These are phyloP conservation scores for Allygus modestus DNA, from an alignment of 2,888 invertebrate species.

Conservation along the genomic window DNA sequence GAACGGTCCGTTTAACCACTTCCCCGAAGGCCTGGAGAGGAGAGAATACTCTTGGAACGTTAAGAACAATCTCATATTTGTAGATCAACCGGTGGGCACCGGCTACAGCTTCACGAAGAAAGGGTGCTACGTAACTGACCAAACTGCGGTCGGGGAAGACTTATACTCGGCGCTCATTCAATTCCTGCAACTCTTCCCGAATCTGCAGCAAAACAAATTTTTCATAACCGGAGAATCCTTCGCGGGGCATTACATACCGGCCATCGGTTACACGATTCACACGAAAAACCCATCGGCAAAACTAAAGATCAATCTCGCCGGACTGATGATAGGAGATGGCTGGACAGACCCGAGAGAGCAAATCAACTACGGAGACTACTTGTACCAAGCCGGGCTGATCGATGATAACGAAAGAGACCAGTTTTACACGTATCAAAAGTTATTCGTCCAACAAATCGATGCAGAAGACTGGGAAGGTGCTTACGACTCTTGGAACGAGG, in stretches of 20 bases:
- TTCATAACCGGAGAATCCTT: conserved; percentile 94
- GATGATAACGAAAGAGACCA: conserved; percentile 78
- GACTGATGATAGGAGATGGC: conserved; percentile 88
- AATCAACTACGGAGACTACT: conserved; percentile 86
- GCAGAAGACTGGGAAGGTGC: conserved; percentile 82
- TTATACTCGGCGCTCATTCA: conserved; percentile 86
- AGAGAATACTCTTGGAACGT: conserved; percentile 88
- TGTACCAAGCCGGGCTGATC: conserved; percentile 83
- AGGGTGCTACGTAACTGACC: conserved; percentile 75
- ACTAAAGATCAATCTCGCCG: conserved; percentile 83
- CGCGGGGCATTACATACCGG: conserved; percentile 89
- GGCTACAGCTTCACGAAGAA: conserved; percentile 94
- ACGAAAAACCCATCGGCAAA: conserved; percentile 79
- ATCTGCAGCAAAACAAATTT: conserved; percentile 85
- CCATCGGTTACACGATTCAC: conserved; percentile 85
- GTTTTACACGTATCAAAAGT: conserved; percentile 80
- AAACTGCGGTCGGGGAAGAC: conserved; percentile 78
- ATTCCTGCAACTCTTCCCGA: conserved; percentile 89
- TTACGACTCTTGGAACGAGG: conserved; percentile 83
- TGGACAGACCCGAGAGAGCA: conserved; percentile 88
- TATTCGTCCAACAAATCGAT: conserved; percentile 80
- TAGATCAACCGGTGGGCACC: conserved; percentile 95
- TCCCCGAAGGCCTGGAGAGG: conserved; percentile 76
- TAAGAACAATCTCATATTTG: conserved; percentile 89
- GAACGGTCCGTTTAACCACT: conserved; percentile 85